Evolutionary conservation across 2,797 vertebrate genomes (phyloP).

Genomic region (Melanotaenia pygmaea): DNA sequence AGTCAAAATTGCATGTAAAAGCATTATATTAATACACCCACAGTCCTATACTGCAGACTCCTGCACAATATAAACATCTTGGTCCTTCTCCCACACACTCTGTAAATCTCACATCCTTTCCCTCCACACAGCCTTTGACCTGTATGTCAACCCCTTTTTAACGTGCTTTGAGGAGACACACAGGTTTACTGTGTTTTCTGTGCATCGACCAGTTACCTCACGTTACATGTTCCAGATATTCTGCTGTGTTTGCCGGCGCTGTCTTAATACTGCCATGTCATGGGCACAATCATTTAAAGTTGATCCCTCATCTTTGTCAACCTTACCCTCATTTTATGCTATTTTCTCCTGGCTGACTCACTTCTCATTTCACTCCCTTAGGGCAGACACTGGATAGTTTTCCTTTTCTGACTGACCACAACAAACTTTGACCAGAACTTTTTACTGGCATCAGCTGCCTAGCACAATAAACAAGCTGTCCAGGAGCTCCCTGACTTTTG

Average conservation of each 20-base stretch:
- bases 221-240: conserved; percentile 20
- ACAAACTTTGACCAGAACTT: conserved; percentile 72
- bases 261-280: conserved; percentile 28
- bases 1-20: conserved; percentile 4
- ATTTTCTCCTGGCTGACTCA: conserved; percentile 44
- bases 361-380: conserved; percentile 47
- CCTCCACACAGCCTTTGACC: conserved; percentile 38
- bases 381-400: conserved; percentile 23
- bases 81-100: conserved; percentile 47
- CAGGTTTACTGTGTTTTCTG: not conserved
- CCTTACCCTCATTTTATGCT: conserved; percentile 36
- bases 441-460: conserved; percentile 56
- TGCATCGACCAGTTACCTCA: not conserved
- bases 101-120: conserved; percentile 41
- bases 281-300: conserved; percentile 47
- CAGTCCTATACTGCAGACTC: conserved; percentile 28
- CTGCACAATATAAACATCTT: conserved; percentile 60
- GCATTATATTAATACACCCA: conserved; percentile 50
- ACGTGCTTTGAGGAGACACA: conserved; percentile 34
- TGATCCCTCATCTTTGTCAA: conserved; percentile 45
- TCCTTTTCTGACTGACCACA: conserved; percentile 52
- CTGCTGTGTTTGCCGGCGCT: conserved; percentile 13
- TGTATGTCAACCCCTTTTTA: conserved; percentile 12
- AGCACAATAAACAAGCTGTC: conserved; percentile 63
- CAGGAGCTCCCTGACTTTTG: conserved; percentile 60